These are phyloP conservation scores for Phylloscopus trochiloides DNA, from an alignment of 2,113 vertebrate species.

Conservation along the genomic window DNA sequence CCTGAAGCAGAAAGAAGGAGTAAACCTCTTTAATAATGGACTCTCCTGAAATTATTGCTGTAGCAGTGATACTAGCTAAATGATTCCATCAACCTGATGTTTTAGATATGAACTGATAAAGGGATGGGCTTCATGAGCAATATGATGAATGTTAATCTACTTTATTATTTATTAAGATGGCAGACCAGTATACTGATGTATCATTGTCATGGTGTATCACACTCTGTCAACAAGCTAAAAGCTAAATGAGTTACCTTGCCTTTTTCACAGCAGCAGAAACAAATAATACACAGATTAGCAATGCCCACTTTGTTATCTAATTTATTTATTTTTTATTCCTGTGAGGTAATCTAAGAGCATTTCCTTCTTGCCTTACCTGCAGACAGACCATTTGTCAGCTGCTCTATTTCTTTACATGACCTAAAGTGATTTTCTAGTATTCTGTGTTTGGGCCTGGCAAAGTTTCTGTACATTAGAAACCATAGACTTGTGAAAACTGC, in stretches of 20 bases:
- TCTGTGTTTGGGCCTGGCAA: neutral
- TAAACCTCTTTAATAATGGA: neutral
- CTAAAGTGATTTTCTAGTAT: neutral
- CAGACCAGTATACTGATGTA: neutral
- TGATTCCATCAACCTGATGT: neutral
- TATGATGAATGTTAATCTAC: conserved; percentile 29
- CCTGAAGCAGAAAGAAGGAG: conserved; percentile 12
- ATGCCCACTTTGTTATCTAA: neutral
- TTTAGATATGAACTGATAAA: neutral
- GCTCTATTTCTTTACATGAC: neutral
- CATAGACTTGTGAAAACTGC: neutral
- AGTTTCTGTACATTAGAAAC: neutral
- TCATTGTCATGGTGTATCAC: neutral
- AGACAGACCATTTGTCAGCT: neutral
- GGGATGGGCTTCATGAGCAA: neutral
- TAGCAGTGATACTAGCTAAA: neutral
- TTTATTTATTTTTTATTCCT: neutral
- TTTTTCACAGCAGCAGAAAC: neutral
- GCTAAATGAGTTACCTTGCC: neutral
- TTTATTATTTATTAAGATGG: conserved; percentile 28
- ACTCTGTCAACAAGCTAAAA: neutral
- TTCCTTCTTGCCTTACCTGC: neutral
- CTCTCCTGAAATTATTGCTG: neutral
- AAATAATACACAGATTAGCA: neutral
- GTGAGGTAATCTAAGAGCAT: neutral